phyloP scores from a whole-genome alignment of 2,113 vertebrate genomes.

The Erythrocebus patas region DNA sequence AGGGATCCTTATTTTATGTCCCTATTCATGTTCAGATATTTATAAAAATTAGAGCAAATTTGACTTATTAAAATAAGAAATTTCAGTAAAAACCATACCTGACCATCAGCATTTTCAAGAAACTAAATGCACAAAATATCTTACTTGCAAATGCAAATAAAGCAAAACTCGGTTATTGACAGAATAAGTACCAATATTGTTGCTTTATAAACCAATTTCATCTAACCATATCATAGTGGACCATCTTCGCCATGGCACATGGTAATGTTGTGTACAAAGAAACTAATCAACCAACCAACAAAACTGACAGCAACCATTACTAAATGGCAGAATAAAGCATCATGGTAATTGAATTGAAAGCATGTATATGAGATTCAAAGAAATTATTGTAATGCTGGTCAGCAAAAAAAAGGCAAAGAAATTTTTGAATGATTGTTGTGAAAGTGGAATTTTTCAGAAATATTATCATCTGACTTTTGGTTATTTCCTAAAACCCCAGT shows the following conservation, averaged over 20 bases:
- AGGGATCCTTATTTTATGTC: background rate
- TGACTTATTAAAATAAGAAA: conserved; percentile 22
- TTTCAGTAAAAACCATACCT: background rate
- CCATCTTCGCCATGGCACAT: background rate
- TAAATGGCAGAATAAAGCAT: background rate
- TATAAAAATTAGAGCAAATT: background rate
- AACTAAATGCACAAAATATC: background rate
- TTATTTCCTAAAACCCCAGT: background rate
- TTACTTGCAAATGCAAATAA: background rate
- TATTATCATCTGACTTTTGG: background rate
- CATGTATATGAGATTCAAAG: background rate
- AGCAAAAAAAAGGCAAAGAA: background rate
- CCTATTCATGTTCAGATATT: background rate
- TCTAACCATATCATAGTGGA: background rate
- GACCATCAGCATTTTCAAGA: background rate
- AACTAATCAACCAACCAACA: background rate
- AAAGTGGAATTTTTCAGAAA: background rate
- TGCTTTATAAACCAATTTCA: background rate
- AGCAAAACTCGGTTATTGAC: background rate
- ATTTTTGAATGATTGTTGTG: background rate
- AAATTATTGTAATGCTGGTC: background rate
- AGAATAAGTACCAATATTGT: background rate
- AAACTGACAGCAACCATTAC: background rate
- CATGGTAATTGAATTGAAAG: background rate
- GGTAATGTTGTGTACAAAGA: background rate